Evolutionary conservation across 2,113 vertebrate species (phyloP), one percentile per base, ranked within the genome.

Genomic region (Procavia capensis): DNA sequence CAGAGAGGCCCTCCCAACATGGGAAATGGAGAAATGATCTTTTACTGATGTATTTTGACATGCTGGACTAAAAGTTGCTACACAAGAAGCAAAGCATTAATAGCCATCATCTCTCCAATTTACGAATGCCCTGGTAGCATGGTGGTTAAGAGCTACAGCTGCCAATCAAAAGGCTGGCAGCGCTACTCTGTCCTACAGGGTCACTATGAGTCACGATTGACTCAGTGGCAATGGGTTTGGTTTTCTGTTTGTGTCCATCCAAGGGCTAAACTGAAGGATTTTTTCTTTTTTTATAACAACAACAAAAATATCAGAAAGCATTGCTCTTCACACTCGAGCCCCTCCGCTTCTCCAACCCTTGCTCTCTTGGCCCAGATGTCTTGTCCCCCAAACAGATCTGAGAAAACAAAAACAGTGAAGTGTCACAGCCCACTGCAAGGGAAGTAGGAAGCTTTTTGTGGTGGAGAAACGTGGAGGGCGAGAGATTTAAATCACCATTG

Each of bases 1-100:
- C 59, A 29, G 29, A 88, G 57, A 83, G 31, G 27, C 25, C 66
- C 50, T 76, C 74, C 45, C 74, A 84, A 13, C 34, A 70, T 0
- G 1, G 7, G 63, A 66, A 94, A 82, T 10, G n/a, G 82, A 94
- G 87, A 96, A 96, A 85, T 54, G 94, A 91, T 36, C 14, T 80
- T 43, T 80, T 92, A 80, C 76, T 95, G 93, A 90, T 96, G 75
- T 75, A 93, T 93, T 95, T 70, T 97, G 90, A 95, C 92, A 96
- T 90, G 47, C 82, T 88, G 41, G 61, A 88, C 81, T 88, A 94
- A 92, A 93, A 92, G 72, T 61, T 92, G 45, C 57, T 91, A 70
- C 47, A 81, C 66, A 88, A 57, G 72, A 85, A 95, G 90, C 66
- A 90, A 92, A 90, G 64, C 76, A 83, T 72, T 87, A 92, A 93